Conservation (phyloP, 2,113 vertebrate genomes). For the Accipiter cooperii region DNA sequence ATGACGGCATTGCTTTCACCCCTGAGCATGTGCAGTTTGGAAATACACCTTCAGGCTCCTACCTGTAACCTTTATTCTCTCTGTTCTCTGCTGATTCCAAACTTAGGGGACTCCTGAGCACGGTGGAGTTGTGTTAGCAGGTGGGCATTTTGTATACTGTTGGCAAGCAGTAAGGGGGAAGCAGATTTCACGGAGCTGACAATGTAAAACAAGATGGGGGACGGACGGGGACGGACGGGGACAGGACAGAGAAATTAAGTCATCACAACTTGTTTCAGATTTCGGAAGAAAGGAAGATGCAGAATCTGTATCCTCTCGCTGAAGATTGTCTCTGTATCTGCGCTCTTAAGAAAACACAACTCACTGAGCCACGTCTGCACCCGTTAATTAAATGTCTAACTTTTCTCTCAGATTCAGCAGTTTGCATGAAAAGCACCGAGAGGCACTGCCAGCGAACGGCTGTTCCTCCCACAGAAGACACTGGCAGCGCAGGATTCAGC, state of each 20-base stretch:
- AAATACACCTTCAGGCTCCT: not conserved
- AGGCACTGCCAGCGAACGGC: not conserved
- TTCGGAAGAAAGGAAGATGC: not conserved
- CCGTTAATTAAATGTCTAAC: not conserved
- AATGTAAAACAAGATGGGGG: fast-evolving
- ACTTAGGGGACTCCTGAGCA: not conserved
- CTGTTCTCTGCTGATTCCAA: not conserved
- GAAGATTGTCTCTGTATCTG: not conserved
- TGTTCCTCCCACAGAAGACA: slow-evolving; percentile 13
- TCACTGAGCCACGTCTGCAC: not conserved
- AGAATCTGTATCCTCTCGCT: fast-evolving
- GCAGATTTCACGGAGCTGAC: not conserved
- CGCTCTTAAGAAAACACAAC: not conserved
- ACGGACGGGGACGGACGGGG: fast-evolving
- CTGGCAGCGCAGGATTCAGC: not conserved
- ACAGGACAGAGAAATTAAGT: not conserved
- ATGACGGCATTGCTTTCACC: not conserved
- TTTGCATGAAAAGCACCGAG: not conserved
- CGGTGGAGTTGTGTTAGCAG: not conserved
- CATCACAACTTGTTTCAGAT: not conserved
- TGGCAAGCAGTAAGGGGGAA: not conserved
- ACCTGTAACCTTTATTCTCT: not conserved
- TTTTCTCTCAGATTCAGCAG: not conserved
- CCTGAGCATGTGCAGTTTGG: fast-evolving
- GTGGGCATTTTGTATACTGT: not conserved